These are phyloP conservation scores for Betta splendens DNA, from an alignment of 2,797 vertebrate species.

Conservation along the genomic window DNA sequence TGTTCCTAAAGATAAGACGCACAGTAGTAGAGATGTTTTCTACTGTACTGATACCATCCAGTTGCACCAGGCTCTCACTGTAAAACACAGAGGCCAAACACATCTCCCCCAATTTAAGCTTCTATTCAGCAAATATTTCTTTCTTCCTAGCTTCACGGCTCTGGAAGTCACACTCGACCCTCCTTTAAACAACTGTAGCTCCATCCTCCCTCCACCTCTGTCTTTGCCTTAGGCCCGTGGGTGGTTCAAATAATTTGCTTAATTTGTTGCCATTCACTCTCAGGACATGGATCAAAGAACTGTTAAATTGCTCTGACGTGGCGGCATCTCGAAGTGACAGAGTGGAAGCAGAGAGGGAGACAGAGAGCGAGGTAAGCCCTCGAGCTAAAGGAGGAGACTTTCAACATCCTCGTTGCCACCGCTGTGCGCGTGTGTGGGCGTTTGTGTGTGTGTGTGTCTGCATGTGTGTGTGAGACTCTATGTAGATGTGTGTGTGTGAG, in stretches of 20 bases:
- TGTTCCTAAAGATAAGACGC: conserved; percentile 36
- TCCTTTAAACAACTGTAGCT: conserved; percentile 63
- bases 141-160: conserved; percentile 27
- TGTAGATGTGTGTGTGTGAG: conserved; percentile 26
- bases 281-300: conserved; percentile 83
- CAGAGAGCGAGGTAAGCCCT: conserved; percentile 64
- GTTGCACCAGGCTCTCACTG: conserved; percentile 20
- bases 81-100: conserved; percentile 41
- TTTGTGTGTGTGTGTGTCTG: conserved; percentile 1
- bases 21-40: conserved; percentile 22
- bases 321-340: conserved; percentile 66
- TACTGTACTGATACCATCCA: too few species aligned
- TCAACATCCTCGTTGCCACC: conserved; percentile 52
- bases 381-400: conserved; percentile 70
- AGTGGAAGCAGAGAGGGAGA: conserved; percentile 29
- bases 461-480: conserved; percentile 7
- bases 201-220: conserved; percentile 52
- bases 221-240: conserved; percentile 71
- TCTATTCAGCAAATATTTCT: conserved; percentile 32
- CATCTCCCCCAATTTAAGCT: conserved; percentile 39
- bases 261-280: conserved; percentile 83
- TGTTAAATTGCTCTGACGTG: conserved; percentile 82
- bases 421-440: conserved; percentile 12
- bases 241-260: conserved; percentile 83
- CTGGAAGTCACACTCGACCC: conserved; percentile 55